Evolutionary conservation across 2,113 vertebrate species (phyloP), one percentile per base, ranked within the genome.

Genomic region (Psettodes erumei): DNA sequence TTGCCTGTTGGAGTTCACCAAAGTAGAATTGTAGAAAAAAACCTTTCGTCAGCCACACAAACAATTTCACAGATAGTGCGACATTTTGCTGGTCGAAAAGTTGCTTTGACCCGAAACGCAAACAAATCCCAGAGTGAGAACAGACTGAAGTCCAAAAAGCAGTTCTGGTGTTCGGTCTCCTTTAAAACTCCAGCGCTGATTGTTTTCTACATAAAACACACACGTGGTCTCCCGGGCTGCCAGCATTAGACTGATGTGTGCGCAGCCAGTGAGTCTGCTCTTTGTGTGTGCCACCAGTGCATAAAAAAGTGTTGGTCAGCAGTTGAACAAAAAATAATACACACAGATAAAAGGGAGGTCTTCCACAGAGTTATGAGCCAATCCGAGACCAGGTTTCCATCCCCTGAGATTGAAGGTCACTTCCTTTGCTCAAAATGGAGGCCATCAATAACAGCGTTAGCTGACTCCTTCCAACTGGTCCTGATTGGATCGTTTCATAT

Each of bases 381-480:
- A 68, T 88, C 77, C 77, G 42, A 75, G 72, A 28, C 55, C 27
- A 55, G 43, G 47, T 25, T 72, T 69, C 64, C 58, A 59, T 80
- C 73, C 58, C 69, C 67, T 81, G 83, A 86, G 71, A 21, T 68
- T 13, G 40, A 67, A 61, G 38, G 55, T 77, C 32, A 19, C 45
- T 54, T 71, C 71, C 59, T 79, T 82, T 73, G 58, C 61, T 73
- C 27, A 55, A 38, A 59, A 59, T 2, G 25, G 51, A 32, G 8
- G 48, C 50, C 63, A 59, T 48, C 21, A 8, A 32, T 30, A 35
- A 43, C 23, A 25, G n/a, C 27, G 30, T 55, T 56, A 30, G 23
- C 16, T 51, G 0, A 62, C 6, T 11, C 19, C 40, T 61, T 69
- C 25, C 16, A 2, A 64, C n/a, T 35, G 40, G 45, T 73, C 33